Evolutionary conservation across 2,888 invertebrate genomes (phyloP), one percentile per base, ranked within the genome.

Genomic region (Vandiemenella viatica): DNA sequence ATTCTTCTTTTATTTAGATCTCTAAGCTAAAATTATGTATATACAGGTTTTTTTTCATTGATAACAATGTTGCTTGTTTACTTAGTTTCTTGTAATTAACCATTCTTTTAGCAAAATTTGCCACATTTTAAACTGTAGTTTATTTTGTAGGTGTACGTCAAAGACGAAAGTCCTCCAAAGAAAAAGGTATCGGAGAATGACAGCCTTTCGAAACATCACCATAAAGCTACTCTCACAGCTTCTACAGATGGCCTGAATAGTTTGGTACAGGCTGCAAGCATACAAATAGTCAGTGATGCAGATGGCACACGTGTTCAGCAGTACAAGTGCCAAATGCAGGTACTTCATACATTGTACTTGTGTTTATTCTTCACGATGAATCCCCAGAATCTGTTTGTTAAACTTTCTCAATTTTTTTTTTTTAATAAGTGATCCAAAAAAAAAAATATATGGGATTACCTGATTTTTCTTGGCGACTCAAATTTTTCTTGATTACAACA

Each of bases 71-170:
- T 37, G 13, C 1, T 37, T 37, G n/a, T 37, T 5, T 1, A 10
- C 15, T 37, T 15, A 16, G n/a, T n/a, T n/a, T n/a, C n/a, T n/a
- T n/a, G n/a, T n/a, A n/a, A n/a, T n/a, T n/a, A n/a, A n/a, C n/a
- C n/a, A n/a, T n/a, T n/a, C n/a, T n/a, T n/a, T n/a, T n/a, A n/a
- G n/a, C n/a, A n/a, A n/a, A n/a, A n/a, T n/a, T n/a, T n/a, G n/a
- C n/a, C n/a, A n/a, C n/a, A n/a, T n/a, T n/a, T n/a, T n/a, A n/a
- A n/a, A n/a, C n/a, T n/a, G n/a, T n/a, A 4, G 5, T 20, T 17
- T 42, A 8, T 20, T 18, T 42, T 7, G 10, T 38, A 69, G 67
- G 73, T 74, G n/a, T 74, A 74, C 56, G 74, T 75, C n/a, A 75
- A 75, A 59, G 75, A 75, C 59, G 68, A 67, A 16, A 58, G 57